Base-by-base conservation (phyloP, 2,888 invertebrate species). In the Meganola albula region DNA sequence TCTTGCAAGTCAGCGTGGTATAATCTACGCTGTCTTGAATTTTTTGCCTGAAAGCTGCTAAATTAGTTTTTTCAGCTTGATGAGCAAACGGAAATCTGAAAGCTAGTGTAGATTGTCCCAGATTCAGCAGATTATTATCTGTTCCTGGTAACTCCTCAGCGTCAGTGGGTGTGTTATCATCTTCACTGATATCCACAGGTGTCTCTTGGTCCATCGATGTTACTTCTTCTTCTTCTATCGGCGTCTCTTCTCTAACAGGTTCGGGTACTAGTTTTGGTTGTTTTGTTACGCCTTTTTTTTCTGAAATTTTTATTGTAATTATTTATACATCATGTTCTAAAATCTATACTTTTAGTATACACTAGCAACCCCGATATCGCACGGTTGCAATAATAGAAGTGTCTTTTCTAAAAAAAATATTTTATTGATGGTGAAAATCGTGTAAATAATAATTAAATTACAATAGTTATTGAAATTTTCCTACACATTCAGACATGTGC, bases 1-100 rank as follows among this genome's bases (percentile, higher is more conserved):
- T 77, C 44, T 86, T 78, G 58, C 91, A 91, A 5, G 68, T 56
- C 1, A 88, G 53, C 35, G 68, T 77, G 4, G 62, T 53, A 18
- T 73, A 47, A 38, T 88, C 80, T 28, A 87, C 74, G 40, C 87
- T 85, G 2, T 60, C 39, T 33, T 63, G 48, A 13, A 85, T 68
- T 58, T 64, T 75, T 38, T 72, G 66, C 37, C 68, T 72, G 13
- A 87, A 67, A 2, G 76, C 72, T 30, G 68, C 59, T 3, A 84
- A 56, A 40, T 86, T 85, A 41, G 65, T 76, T 46, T 75, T 75
- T 49, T 84, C 84, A 1, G 66, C 61, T 43, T 75, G 78, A 27
- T 72, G 69, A 2, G 74, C 73, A 35, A 69, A 75, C 0, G 79
- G 80, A 24, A 83, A 43, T 25, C 67, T 67, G 4, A 63, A 52